Evolutionary conservation across 2,888 invertebrate species (phyloP).

Genomic region (Aradus depressus): DNA sequence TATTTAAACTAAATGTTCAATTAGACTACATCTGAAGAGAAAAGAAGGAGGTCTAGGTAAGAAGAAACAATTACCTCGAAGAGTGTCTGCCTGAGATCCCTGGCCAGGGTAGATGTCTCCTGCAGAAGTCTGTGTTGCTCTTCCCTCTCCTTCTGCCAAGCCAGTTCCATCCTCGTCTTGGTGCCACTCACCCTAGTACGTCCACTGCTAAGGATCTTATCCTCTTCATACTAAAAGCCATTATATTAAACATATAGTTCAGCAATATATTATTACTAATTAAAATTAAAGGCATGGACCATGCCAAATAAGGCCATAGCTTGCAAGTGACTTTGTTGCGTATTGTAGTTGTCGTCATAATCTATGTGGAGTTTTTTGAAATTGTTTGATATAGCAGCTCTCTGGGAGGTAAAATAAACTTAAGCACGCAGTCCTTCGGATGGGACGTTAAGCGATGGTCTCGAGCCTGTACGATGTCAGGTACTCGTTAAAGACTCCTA

Average conservation of each 20-base stretch:
- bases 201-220: conserved; percentile 68
- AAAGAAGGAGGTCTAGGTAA: too few relatives aligned
- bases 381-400: too few relatives aligned
- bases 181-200: conserved; percentile 75
- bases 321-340: too few relatives aligned
- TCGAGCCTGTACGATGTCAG: too few relatives aligned
- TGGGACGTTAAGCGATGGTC: too few relatives aligned
- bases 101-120: conserved; percentile 79
- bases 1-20: neutral
- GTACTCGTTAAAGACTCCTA: too few relatives aligned
- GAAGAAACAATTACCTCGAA: conserved; percentile 55
- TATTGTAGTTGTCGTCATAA: too few relatives aligned
- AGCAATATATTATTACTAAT: neutral
- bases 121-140: conserved; percentile 82
- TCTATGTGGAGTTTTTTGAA: too few relatives aligned
- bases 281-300: too few relatives aligned
- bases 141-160: conserved; percentile 89
- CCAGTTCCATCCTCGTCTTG: conserved; percentile 76
- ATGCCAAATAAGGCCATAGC: too few relatives aligned
- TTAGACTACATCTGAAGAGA: neutral
- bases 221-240: conserved; percentile 73
- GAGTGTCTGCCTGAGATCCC: conserved; percentile 75
- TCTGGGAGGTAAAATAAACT: too few relatives aligned
- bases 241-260: neutral
- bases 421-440: too few relatives aligned